phyloP scores from a whole-genome alignment of 2,888 invertebrate species.

The Doris montereyensis region DNA sequence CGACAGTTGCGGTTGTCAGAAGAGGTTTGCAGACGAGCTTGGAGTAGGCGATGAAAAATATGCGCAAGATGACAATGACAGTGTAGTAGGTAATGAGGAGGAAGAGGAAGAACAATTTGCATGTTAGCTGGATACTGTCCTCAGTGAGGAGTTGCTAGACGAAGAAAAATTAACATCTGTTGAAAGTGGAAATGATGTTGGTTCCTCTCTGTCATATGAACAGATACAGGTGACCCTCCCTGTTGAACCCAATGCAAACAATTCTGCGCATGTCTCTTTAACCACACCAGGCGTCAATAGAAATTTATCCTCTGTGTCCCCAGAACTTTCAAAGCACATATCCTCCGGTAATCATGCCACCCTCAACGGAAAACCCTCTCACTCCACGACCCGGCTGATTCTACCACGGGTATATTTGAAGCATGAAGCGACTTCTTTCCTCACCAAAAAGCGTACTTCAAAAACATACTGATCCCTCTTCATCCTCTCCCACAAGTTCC shows the following conservation, averaged over 20 bases:
- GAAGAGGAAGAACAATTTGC: background rate
- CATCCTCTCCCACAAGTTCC: no score
- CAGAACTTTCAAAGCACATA: no score
- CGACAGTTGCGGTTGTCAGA: no score
- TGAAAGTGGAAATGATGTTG: constrained; percentile 6
- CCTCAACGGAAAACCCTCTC: background rate
- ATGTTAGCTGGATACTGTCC: no score
- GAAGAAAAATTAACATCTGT: no score
- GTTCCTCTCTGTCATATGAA: constrained; percentile 7
- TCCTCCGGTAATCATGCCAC: no score
- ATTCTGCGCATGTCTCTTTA: constrained; percentile 10
- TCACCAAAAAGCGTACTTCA: constrained; percentile 46
- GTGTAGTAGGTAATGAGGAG: background rate
- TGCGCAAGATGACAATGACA: no score
- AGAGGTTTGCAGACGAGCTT: no score
- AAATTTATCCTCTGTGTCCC: background rate
- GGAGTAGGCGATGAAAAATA: background rate
- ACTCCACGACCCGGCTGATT: background rate
- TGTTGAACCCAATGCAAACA: constrained; percentile 37
- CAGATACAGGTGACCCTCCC: constrained; percentile 27
- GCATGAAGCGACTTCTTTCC: constrained; percentile 49
- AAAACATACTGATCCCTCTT: no score
- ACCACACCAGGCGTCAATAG: background rate
- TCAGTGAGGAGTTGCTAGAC: no score
- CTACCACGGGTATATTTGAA: constrained; percentile 47